Base-by-base conservation (phyloP, 1,140 invertebrate genomes). In the Stegodyphus dumicola region DNA sequence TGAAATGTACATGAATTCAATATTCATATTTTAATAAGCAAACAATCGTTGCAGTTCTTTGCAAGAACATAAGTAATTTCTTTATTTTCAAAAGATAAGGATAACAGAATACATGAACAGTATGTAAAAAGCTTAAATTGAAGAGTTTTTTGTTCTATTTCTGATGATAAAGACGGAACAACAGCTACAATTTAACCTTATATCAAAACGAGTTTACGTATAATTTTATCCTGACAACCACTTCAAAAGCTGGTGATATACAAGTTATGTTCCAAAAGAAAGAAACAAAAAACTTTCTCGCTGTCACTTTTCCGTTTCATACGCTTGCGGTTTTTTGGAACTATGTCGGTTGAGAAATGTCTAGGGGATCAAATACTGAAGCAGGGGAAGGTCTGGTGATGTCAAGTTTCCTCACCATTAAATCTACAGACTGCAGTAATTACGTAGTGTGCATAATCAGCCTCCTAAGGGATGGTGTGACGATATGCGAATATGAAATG, bases 371-470 rank as follows among this genome's bases (percentile, higher is more conserved):
- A 79, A 79, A 70, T 70, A 79, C 77, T 70, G 77, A 79, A 53
- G 18, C 52, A 56, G 77, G 52, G 65, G 77, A 79, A 79, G 77
- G 77, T 79, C 77, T 79, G 52, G 66, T 70, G 52, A 79, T 79
- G 77, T 71, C 77, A 79, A 79, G 67, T 79, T 79, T 79, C 77
- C 77, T 79, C 67, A 70, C 77, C 77, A 79, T 79, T 79, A 79
- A 79, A 79, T 79, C 77, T 79, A 79, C 77, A 79, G 77, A 79
- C 77, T 79, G 65, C 67, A 79, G 77, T 79, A 79, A 79, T 79
- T 79, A 79, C 77, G 77, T 69, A 70, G 77, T 67, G 52, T 71
- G 67, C 77, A 79, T 79, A 79, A 79, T 79, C 77, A 79, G 48
- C 77, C 52, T 70, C 77, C 66, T 17, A 79, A 69, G 67, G 77